Percentiles rank a stretch among this genome's conserved stretches.
phyloP scores from a whole-genome alignment of 2,113 vertebrate genomes.

The Gavialis gangeticus region DNA sequence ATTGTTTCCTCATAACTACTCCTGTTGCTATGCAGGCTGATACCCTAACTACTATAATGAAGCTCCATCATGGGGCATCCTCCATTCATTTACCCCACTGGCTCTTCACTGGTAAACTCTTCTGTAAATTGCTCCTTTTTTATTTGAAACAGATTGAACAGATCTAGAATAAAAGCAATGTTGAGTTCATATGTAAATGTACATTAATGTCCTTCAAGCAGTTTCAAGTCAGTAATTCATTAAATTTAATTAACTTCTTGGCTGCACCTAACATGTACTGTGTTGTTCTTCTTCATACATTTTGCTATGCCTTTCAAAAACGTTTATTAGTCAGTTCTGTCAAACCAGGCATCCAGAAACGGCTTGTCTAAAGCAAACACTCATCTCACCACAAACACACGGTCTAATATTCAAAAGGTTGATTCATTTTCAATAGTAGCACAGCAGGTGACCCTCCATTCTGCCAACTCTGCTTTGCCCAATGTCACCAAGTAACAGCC shows the following conservation, averaged over 20 bases:
- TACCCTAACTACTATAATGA: not conserved
- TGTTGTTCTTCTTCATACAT: not conserved
- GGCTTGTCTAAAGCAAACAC: not conserved
- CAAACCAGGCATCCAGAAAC: not conserved
- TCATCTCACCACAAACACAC: not conserved
- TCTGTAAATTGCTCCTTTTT: fast-evolving
- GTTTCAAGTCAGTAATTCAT: not conserved
- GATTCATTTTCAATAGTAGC: slow-evolving; percentile 35
- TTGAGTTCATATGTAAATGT: not conserved
- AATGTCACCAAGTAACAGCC: not conserved
- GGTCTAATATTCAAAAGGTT: slow-evolving; percentile 18
- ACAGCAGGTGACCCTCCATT: not conserved
- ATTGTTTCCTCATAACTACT: not conserved
- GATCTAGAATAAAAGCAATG: not conserved
- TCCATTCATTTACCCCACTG: not conserved
- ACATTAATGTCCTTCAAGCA: not conserved
- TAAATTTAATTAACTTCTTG: not conserved
- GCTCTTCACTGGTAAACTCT: not conserved
- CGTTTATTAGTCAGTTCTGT: not conserved
- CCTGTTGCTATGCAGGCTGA: not conserved
- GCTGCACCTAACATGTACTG: not conserved
- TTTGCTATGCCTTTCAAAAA: not conserved
- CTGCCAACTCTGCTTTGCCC: not conserved
- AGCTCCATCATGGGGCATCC: not conserved
- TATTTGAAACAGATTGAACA: not conserved